Base-by-base conservation (phyloP, 2,113 vertebrate species). In the Silurus meridionalis region DNA sequence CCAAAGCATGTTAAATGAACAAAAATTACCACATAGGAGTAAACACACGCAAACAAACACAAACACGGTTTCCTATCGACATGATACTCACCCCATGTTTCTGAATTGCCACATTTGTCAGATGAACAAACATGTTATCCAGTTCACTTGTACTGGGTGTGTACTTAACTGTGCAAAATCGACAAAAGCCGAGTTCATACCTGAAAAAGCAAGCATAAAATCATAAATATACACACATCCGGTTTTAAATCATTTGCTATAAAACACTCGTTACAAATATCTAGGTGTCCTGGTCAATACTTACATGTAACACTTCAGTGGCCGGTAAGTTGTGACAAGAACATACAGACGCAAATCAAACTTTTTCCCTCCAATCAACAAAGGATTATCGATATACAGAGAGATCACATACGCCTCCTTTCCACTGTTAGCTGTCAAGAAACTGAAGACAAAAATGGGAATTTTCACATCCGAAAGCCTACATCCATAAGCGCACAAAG, bases 381-480 rank as follows among this genome's bases (percentile, higher is more conserved):
- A 89, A 0, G 98, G 98, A 86, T 98, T 99, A 92, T 95, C 98
- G 80, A 99, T 99, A 86, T 99, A 99, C 11, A 99, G 94, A 0
- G 98, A 99, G 93, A 99, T 99, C 85, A 99, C 97, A 19, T 99
- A 99, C 1, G 97, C 97, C 87, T 99, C 98, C 87, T 99, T 99
- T 8, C 95, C 94, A 92, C 93, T 98, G 92, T 94, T 92, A 19
- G 94, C 94, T 6, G 97, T 95, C 74, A 99, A 93, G 90, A 99
- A 99, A 91, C 98, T 99, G 90, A 5, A 89, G 87, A 60, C 71
- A 69, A 72, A 82, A 85, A 63, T 23, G 6, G 6, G 15, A 52
- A 69, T 63, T 19, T 61, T 86, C 28, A 50, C 9, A 71, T 28
- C 15, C 83, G 6, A 17, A 0, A 46, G 25, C 25, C 11, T n/a